Conservation (phyloP, 1,140 invertebrate species). For the Drosophila tristis region DNA sequence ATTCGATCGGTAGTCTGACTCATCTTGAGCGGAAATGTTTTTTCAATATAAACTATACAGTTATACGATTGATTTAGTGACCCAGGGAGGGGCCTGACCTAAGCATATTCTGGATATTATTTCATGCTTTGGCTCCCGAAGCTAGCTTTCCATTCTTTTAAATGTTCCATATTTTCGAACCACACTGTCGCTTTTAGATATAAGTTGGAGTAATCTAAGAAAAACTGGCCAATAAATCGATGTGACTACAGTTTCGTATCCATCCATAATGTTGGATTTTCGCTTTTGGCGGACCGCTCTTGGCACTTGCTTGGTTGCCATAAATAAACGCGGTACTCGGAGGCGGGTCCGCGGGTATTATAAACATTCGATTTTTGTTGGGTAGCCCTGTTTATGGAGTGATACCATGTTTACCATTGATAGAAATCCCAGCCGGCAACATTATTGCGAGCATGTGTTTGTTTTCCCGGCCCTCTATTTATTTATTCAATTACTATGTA, state of each 20-base stretch:
- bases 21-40: too few species aligned
- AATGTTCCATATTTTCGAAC: too few species aligned
- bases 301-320: slow-evolving; percentile 3
- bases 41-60: too few species aligned
- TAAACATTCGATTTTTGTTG: slow-evolving; percentile 40
- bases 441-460: slow-evolving; percentile 54
- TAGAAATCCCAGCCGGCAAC: slow-evolving; percentile 44
- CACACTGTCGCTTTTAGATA: too few species aligned
- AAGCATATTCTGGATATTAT: too few species aligned
- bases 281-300: not conserved
- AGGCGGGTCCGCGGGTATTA: slow-evolving; percentile 25
- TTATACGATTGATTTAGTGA: too few species aligned
- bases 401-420: slow-evolving; percentile 63
- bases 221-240: not conserved
- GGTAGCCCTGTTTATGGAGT: slow-evolving; percentile 29
- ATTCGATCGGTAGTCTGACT: too few species aligned
- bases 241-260: not conserved
- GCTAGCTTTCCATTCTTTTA: too few species aligned
- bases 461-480: slow-evolving; percentile 30
- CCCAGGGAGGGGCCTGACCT: too few species aligned
- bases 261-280: slow-evolving; percentile 8
- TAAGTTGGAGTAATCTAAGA: not conserved
- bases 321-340: not conserved
- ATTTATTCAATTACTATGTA: slow-evolving; percentile 50
- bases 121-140: too few species aligned